A percentile compares a stretch with the other conserved stretches of the same genome.
Conservation (phyloP, 2,797 vertebrate genomes). For the Semaprochilodus insignis region DNA sequence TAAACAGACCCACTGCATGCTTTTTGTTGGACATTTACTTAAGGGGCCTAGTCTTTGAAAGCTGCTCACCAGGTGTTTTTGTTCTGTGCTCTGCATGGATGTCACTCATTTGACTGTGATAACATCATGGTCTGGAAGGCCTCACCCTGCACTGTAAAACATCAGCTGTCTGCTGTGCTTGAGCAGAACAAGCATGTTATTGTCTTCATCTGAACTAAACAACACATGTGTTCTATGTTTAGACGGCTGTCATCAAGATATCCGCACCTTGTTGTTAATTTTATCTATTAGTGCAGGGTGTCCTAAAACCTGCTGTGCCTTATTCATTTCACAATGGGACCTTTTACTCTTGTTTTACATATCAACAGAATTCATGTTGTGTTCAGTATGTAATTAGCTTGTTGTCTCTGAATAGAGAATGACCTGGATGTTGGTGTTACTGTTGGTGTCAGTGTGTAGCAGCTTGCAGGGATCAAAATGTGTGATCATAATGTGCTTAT, state of each 20-base stretch:
- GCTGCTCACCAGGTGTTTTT: conserved; percentile 26
- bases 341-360: neutral
- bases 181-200: conserved; percentile 56
- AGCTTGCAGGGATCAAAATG: neutral
- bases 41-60: neutral
- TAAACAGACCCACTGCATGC: neutral
- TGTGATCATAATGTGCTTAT: too few species aligned
- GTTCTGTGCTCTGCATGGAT: conserved; percentile 8
- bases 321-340: neutral
- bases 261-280: neutral
- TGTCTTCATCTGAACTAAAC: conserved; percentile 10
- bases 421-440: neutral
- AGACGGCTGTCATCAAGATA: neutral
- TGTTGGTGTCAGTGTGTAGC: neutral
- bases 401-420: neutral
- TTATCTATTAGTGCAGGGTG: too few species aligned
- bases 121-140: conserved; percentile 62
- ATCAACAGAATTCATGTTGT: neutral
- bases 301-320: neutral
- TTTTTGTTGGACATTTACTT: neutral
- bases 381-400: neutral
- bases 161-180: conserved; percentile 74
- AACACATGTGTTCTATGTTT: neutral
- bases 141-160: conserved; percentile 64
- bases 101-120: conserved; percentile 61